These are phyloP conservation scores for Platynereis dumerilii DNA, from an alignment of 2,888 invertebrate genomes.

Conservation along the genomic window DNA sequence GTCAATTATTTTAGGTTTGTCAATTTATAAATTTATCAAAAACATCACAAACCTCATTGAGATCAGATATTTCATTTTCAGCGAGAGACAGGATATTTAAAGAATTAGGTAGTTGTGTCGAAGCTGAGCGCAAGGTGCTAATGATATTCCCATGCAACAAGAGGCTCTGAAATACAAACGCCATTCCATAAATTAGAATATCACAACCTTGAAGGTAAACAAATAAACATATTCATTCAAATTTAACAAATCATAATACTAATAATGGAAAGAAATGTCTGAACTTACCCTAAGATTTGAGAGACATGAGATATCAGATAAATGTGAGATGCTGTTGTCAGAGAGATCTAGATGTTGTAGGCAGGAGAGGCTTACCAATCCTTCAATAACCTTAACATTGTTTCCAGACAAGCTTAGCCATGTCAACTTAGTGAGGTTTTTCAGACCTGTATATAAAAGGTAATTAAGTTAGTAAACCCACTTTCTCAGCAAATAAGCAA, in stretches of 20 bases:
- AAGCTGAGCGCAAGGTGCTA: conserved; percentile 80
- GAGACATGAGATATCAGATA: conserved; percentile 84
- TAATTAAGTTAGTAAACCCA: no score
- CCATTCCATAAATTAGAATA: neutral
- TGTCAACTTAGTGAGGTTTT: conserved; percentile 80
- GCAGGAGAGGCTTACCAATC: conserved; percentile 80
- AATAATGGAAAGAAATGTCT: neutral
- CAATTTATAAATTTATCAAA: no score
- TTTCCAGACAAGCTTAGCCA: conserved; percentile 86
- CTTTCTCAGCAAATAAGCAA: no score
- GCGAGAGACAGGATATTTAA: conserved; percentile 77
- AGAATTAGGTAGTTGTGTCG: conserved; percentile 79
- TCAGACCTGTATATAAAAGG: conserved; percentile 68
- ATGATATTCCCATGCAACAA: conserved; percentile 86
- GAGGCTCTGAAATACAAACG: conserved; percentile 73
- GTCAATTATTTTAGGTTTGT: no score
- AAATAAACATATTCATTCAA: neutral
- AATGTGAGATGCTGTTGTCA: conserved; percentile 84
- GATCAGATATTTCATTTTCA: conserved; percentile 82
- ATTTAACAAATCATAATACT: neutral
- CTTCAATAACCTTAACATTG: conserved; percentile 84
- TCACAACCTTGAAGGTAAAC: neutral
- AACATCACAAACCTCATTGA: conserved; percentile 68
- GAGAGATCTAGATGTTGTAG: conserved; percentile 86
- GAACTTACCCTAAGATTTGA: conserved; percentile 79